A percentile compares a stretch with the other conserved stretches of the same genome.
phyloP scores from a whole-genome alignment of 2,113 vertebrate genomes.

The Nicator chloris region DNA sequence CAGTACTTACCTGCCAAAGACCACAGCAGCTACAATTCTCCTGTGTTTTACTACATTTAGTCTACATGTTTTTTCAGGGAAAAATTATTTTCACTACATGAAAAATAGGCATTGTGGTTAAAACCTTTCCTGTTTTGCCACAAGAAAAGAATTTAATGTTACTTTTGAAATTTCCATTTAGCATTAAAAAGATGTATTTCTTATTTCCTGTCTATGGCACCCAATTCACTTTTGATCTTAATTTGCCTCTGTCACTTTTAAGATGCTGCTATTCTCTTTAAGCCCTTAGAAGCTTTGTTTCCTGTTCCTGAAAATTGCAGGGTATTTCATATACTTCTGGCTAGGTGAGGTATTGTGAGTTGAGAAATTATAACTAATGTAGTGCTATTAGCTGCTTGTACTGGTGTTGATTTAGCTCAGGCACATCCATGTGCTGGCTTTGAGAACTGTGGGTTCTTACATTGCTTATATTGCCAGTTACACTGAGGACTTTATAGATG shows the following conservation, averaged over 20 bases:
- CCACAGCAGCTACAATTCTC: neutral
- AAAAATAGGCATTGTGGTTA: neutral
- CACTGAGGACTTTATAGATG: neutral
- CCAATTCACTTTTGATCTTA: neutral
- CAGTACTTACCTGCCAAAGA: neutral
- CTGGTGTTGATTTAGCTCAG: neutral
- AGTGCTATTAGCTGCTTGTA: neutral
- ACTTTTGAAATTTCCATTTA: neutral
- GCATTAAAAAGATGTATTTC: neutral
- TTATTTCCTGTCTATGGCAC: accelerated
- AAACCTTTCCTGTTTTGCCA: neutral
- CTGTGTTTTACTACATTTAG: neutral
- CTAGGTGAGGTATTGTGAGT: neutral
- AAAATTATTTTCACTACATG: neutral
- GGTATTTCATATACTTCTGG: neutral
- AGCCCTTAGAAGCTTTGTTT: neutral
- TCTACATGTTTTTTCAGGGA: neutral
- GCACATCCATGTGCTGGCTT: neutral
- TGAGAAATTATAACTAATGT: neutral
- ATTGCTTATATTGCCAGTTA: neutral
- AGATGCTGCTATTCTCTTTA: neutral
- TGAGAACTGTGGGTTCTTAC: neutral
- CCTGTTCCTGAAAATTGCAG: neutral
- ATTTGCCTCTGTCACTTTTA: neutral
- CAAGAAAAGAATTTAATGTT: neutral